Percentiles rank a stretch among this genome's conserved stretches.
Conservation (phyloP, 2,888 invertebrate genomes). For the Dioctria rufipes region DNA sequence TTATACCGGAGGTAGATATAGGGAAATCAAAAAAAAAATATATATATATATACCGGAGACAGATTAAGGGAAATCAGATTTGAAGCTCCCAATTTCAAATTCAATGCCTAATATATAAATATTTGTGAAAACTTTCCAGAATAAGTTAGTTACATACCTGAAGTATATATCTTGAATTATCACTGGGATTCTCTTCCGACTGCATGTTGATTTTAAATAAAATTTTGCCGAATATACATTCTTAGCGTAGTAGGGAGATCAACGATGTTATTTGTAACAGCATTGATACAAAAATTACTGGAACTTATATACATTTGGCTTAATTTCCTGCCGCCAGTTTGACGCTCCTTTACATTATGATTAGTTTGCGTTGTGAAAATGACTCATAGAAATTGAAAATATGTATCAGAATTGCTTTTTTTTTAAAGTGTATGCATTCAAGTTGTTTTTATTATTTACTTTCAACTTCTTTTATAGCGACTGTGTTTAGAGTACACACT, state of each 20-base stretch:
- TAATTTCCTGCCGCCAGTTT: conserved; percentile 31
- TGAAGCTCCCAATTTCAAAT: no score
- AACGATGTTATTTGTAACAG: neutral
- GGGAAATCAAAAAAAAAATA: no score
- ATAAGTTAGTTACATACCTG: conserved; percentile 74
- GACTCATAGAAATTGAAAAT: conserved; percentile 43
- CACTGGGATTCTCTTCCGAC: conserved; percentile 59
- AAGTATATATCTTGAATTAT: conserved; percentile 76
- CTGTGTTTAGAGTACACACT: conserved; percentile 25
- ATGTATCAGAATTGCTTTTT: neutral
- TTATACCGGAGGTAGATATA: no score
- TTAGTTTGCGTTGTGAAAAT: conserved; percentile 15
- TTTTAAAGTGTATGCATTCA: neutral
- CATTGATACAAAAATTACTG: neutral
- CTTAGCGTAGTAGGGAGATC: neutral
- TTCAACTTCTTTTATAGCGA: conserved; percentile 23
- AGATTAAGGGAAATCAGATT: no score
- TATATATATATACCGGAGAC: no score
- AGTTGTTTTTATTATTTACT: neutral
- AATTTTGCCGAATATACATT: conserved; percentile 11
- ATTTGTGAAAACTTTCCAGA: no score
- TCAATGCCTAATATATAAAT: no score
- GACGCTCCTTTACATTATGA: conserved; percentile 14
- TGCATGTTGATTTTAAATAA: conserved; percentile 58
- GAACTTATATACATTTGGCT: neutral